phyloP scores from a whole-genome alignment of 2,797 vertebrate species.

The Heteromormyrus szaboi region DNA sequence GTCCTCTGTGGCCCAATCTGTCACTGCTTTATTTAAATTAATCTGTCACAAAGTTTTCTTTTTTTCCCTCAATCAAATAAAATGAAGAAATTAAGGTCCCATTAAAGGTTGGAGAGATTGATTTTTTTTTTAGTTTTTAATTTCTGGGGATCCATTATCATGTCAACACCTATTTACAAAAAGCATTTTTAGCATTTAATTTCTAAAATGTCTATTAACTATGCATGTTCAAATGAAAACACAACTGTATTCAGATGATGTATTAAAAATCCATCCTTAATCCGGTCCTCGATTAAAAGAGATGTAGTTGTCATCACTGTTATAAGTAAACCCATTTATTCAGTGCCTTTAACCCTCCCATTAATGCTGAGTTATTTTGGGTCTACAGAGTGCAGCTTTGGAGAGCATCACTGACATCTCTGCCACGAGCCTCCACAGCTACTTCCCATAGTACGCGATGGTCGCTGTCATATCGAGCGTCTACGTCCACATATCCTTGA shows the following conservation, averaged over 20 bases:
- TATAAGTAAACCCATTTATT: not conserved
- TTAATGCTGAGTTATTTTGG: not conserved
- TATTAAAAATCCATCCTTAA: not conserved
- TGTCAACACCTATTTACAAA: constrained; percentile 8
- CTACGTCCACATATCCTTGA: not conserved
- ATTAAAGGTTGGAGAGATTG: not conserved
- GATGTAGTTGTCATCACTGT: not conserved
- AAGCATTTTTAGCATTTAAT: not conserved
- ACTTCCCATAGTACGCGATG: not conserved
- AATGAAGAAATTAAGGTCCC: not conserved
- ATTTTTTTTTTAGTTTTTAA: not conserved
- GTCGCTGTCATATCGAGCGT: not conserved
- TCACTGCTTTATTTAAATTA: not conserved
- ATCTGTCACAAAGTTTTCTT: not conserved
- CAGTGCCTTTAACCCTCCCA: not conserved
- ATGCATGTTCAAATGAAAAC: not conserved
- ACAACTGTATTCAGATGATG: not conserved
- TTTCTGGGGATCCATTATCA: not conserved
- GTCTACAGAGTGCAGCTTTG: not conserved
- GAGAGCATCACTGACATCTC: not conserved
- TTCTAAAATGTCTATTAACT: not conserved
- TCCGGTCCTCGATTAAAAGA: not conserved
- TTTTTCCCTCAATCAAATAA: not conserved
- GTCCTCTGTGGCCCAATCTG: not conserved
- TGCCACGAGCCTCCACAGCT: not conserved